Conservation (phyloP, 2,797 vertebrate genomes). For the Sebastes nivosus region DNA sequence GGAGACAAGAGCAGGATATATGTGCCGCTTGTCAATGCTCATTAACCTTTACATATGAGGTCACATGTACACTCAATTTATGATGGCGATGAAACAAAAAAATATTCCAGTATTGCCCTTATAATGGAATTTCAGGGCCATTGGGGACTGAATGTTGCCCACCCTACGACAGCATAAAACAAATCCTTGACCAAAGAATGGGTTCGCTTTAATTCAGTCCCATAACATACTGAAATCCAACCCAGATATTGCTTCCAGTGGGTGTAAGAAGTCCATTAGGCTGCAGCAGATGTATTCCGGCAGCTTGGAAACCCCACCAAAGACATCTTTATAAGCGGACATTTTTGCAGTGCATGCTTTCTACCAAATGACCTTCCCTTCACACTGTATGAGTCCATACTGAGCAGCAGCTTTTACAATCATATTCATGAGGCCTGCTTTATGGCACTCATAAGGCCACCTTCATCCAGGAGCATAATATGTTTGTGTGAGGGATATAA, state of each 20-base stretch:
- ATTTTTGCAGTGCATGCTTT: slow-evolving; percentile 73
- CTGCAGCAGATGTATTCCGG: slow-evolving; percentile 63
- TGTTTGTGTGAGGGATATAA: slow-evolving; percentile 94
- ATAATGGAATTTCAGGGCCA: slow-evolving; percentile 49
- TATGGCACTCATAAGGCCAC: slow-evolving; percentile 93
- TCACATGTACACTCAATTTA: slow-evolving; percentile 36
- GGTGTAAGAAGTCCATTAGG: slow-evolving; percentile 63
- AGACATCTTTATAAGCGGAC: slow-evolving; percentile 70
- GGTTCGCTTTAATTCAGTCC: slow-evolving; percentile 57
- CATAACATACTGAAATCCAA: slow-evolving; percentile 46
- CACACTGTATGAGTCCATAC: slow-evolving; percentile 60
- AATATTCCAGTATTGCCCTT: slow-evolving; percentile 38
- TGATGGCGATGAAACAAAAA: slow-evolving; percentile 34
- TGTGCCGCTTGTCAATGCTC: slow-evolving; percentile 27
- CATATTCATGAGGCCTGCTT: slow-evolving; percentile 91
- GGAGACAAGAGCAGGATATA: slow-evolving; percentile 41
- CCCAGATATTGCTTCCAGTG: slow-evolving; percentile 40
- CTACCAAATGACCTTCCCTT: slow-evolving; percentile 75
- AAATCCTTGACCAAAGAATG: slow-evolving; percentile 60
- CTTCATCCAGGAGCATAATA: slow-evolving; percentile 89
- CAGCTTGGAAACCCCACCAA: slow-evolving; percentile 59
- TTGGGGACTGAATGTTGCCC: slow-evolving; percentile 30
- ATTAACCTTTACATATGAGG: slow-evolving; percentile 33
- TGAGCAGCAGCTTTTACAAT: slow-evolving; percentile 84
- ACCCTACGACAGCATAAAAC: slow-evolving; percentile 40